Evolutionary conservation across 2,797 vertebrate genomes (phyloP).

Genomic region (Ctenochaetus hawaiiensis): DNA sequence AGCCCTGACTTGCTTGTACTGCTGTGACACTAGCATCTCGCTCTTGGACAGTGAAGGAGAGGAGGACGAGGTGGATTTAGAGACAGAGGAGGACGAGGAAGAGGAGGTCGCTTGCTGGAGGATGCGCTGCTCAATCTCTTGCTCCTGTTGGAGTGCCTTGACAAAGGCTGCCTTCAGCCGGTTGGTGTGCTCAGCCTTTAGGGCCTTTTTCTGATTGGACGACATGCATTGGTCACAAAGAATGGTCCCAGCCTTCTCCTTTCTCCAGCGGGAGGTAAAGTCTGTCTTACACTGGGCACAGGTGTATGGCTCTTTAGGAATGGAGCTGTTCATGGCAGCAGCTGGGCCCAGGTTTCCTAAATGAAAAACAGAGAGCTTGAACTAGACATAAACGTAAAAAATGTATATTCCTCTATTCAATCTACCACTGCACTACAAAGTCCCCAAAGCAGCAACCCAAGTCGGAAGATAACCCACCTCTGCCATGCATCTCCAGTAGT

Average conservation of each 20-base stretch:
- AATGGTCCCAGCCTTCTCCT: conserved; percentile 93
- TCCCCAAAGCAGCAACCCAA: background rate
- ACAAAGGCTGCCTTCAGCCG: conserved; percentile 97
- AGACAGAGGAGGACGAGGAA: conserved; percentile 70
- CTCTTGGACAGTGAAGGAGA: conserved; percentile 80
- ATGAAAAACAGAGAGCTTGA: background rate
- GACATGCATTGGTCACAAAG: conserved; percentile 99
- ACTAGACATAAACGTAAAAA: background rate
- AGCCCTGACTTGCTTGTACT: conserved; percentile 84
- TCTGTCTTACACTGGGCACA: conserved; percentile 98
- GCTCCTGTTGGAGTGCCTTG: conserved; percentile 98
- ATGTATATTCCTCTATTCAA: background rate
- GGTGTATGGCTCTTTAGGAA: conserved; percentile 92
- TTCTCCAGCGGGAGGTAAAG: conserved; percentile 98
- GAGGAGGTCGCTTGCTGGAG: conserved; percentile 89
- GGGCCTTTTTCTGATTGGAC: conserved; percentile 95
- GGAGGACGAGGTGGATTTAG: conserved; percentile 77
- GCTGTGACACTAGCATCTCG: conserved; percentile 82
- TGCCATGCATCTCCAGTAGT: conserved; percentile 94
- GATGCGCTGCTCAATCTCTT: conserved; percentile 98
- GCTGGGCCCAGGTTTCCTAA: conserved; percentile 86
- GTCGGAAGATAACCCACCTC: conserved; percentile 73
- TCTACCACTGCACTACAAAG: background rate
- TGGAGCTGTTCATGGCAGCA: conserved; percentile 67
- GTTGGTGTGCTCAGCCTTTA: conserved; percentile 97